Evolutionary conservation across 2,797 vertebrate genomes (phyloP), one percentile per base, ranked within the genome.

Genomic region (Tragopan temminckii): DNA sequence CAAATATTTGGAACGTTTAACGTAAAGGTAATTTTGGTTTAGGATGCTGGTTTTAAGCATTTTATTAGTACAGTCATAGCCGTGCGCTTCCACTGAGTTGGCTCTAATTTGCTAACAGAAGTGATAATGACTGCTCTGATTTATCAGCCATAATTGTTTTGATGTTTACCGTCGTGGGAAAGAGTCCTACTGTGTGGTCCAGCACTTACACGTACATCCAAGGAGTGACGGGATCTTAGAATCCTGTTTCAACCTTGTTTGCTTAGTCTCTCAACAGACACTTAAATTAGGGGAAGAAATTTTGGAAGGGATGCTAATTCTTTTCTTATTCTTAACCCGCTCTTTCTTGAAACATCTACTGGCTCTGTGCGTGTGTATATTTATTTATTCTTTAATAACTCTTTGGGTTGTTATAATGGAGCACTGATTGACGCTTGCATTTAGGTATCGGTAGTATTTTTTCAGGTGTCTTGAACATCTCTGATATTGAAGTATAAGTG

Each of bases 121-220:
- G 29, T 63, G 38, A 55, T 31, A 57, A 70, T 75, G 7, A 9
- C 27, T 74, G 27, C 50, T 17, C 15, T 13, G 35, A 5, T 84
- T 85, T 71, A 18, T 55, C 53, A 78, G 67, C 9, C 8, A 0
- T 33, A 38, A 35, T 31, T 35, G 14, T 21, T 66, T 45, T 21
- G 15, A 33, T 63, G 42, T 50, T 87, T 81, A 33, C 31, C 31
- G 13, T 0, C 16, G 14, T 18, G 29, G 27, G n/a, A 19, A 31
- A 85, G 59, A 75, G 61, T 42, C 9, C 1, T 31, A 5, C 29
- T 25, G 29, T 63, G 35, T 31, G 48, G 14, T 31, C 13, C 25
- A 1, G 0, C 7, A 6, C 29, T 64, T 17, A 1, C 7, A 21
- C 1, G 0, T 42, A 15, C n/a, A 52, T 25, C n/a, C 15, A n/a